A percentile compares a stretch with the other conserved stretches of the same genome.
These are phyloP conservation scores for Neelides sp. DNA, from an alignment of 1,140 invertebrate species.

Conservation along the genomic window DNA sequence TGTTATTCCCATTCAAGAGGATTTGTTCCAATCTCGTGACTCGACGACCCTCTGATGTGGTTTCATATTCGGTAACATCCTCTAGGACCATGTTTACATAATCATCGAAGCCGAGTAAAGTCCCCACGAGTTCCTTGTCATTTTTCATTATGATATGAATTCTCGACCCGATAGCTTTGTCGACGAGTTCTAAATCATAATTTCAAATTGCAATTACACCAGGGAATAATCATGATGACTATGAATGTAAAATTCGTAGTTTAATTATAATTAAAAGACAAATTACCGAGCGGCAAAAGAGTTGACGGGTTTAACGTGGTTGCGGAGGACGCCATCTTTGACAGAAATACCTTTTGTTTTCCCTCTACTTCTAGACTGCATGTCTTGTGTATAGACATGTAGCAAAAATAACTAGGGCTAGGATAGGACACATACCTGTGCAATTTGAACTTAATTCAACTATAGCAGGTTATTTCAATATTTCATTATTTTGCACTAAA, in stretches of 20 bases:
- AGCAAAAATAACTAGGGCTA: no score
- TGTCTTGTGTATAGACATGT: no score
- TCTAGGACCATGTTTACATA: slow-evolving; percentile 96
- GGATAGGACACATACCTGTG: no score
- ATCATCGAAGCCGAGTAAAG: slow-evolving; percentile 93
- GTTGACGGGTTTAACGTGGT: slow-evolving; percentile 55
- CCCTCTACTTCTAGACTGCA: background rate
- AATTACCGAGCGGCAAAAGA: slow-evolving; percentile 52
- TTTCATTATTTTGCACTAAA: no score
- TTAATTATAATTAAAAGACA: slow-evolving; percentile 30
- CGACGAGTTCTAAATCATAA: slow-evolving; percentile 72
- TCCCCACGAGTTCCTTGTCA: slow-evolving; percentile 98
- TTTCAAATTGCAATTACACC: background rate
- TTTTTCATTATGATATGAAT: slow-evolving; percentile 99
- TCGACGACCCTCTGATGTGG: slow-evolving; percentile 86
- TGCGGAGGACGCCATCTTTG: slow-evolving; percentile 35
- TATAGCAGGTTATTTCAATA: no score
- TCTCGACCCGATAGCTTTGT: slow-evolving; percentile 97
- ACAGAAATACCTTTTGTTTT: background rate
- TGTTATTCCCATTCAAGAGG: slow-evolving; percentile 96
- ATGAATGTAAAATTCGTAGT: slow-evolving; percentile 6
- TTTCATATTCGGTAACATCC: slow-evolving; percentile 88
- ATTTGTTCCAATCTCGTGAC: slow-evolving; percentile 97
- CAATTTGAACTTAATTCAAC: no score
- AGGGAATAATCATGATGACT: background rate